A percentile compares a stretch with the other conserved stretches of the same genome.
Conservation (phyloP, 2,113 vertebrate genomes). For the Mustela lutreola region DNA sequence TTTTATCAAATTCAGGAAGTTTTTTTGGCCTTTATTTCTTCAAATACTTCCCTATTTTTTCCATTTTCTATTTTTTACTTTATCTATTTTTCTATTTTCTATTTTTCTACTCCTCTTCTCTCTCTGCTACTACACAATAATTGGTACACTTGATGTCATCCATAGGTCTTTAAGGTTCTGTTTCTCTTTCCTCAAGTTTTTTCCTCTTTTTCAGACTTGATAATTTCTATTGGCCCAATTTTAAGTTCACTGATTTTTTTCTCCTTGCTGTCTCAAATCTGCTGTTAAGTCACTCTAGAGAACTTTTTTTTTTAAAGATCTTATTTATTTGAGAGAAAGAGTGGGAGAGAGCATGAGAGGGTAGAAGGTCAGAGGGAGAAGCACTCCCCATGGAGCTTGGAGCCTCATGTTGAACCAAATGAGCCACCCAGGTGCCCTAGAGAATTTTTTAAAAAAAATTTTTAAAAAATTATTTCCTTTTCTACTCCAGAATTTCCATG, state of each 20-base stretch:
- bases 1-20: background rate
- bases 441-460: background rate
- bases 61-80: background rate
- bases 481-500: background rate
- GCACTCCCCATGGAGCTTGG: no score
- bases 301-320: background rate
- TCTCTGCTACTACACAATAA: background rate
- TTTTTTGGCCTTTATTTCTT: background rate
- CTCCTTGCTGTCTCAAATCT: background rate
- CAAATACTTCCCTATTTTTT: background rate
- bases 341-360: no score
- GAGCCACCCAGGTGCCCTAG: no score
- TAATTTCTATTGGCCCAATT: background rate
- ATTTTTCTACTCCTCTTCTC: background rate
- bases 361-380: no score
- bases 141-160: background rate
- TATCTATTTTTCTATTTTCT: background rate
- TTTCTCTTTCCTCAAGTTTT: background rate
- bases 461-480: conserved; percentile 36
- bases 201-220: background rate
- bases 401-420: no score
- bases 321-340: no score
- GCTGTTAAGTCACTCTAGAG: background rate
- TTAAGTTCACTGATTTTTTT: background rate
- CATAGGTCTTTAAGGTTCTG: background rate